Evolutionary conservation across 2,113 vertebrate species (phyloP).

Genomic region (Siniperca chuatsi): DNA sequence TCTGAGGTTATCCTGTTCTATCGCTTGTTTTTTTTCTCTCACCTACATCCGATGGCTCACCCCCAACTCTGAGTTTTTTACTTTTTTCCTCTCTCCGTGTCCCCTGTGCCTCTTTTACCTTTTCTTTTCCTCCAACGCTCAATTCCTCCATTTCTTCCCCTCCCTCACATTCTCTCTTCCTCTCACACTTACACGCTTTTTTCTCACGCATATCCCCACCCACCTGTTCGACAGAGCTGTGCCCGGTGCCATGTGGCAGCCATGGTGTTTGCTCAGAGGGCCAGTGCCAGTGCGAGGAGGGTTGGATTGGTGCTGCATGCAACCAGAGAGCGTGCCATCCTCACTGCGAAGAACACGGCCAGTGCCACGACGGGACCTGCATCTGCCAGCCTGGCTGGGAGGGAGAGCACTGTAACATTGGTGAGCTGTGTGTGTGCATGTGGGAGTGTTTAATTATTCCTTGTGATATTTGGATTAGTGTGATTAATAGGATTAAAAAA

Average conservation of each 20-base stretch:
- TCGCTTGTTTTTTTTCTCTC: conserved; percentile 42
- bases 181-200: conserved; percentile 39
- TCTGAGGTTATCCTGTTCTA: conserved; percentile 62
- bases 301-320: conserved; percentile 93
- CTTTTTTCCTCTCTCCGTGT: conserved; percentile 5
- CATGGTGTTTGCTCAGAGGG: conserved; percentile 93
- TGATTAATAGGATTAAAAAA: conserved; percentile 34
- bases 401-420: conserved; percentile 97
- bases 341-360: conserved; percentile 94
- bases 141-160: conserved; percentile 62
- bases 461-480: conserved; percentile 51
- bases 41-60: conserved; percentile 56
- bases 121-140: conserved; percentile 38
- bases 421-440: conserved; percentile 82
- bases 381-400: conserved; percentile 99
- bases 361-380: conserved; percentile 95
- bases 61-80: conserved; percentile 29
- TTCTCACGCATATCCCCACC: conserved; percentile 52
- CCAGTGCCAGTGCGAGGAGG: conserved; percentile 94
- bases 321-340: conserved; percentile 93
- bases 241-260: conserved; percentile 92
- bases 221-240: conserved; percentile 88
- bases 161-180: conserved; percentile 33
- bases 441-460: conserved; percentile 55
- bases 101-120: conserved; percentile 47